A percentile compares a stretch with the other conserved stretches of the same genome.
Conservation (phyloP, 2,113 vertebrate species). For the Engraulis encrasicolus region DNA sequence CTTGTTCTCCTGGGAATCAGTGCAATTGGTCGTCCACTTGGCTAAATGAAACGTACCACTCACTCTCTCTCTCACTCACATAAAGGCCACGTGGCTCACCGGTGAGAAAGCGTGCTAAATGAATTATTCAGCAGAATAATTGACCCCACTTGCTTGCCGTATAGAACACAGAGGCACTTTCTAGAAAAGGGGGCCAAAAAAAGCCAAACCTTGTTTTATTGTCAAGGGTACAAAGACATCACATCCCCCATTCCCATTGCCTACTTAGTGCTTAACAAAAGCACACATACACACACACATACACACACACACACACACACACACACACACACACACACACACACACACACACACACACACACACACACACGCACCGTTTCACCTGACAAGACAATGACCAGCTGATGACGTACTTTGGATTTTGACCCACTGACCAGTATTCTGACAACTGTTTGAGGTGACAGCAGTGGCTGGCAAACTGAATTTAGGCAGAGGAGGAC, state of each 20-base stretch:
- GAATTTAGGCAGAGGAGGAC: no score
- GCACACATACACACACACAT: no score
- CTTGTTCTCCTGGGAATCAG: not conserved
- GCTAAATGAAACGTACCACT: not conserved
- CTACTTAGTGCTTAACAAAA: not conserved
- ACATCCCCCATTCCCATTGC: not conserved
- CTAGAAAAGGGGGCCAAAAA: no score
- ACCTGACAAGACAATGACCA: not conserved
- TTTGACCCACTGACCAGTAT: not conserved
- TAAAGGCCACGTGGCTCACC: not conserved
- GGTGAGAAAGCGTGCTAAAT: not conserved
- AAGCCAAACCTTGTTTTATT: not conserved
- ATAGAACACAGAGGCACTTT: not conserved
- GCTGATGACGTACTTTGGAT: not conserved
- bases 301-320: not conserved
- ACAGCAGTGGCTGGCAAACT: not conserved
- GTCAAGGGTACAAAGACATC: not conserved
- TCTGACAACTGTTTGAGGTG: not conserved
- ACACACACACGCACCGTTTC: not conserved
- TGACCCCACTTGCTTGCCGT: not conserved
- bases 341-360: not conserved
- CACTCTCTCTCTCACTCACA: not conserved
- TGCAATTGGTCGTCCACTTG: not conserved
- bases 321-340: not conserved
- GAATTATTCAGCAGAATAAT: slow-evolving; percentile 6